These are phyloP conservation scores for Macrosteles quadrilineatus DNA, from an alignment of 1,140 invertebrate species.

Conservation along the genomic window DNA sequence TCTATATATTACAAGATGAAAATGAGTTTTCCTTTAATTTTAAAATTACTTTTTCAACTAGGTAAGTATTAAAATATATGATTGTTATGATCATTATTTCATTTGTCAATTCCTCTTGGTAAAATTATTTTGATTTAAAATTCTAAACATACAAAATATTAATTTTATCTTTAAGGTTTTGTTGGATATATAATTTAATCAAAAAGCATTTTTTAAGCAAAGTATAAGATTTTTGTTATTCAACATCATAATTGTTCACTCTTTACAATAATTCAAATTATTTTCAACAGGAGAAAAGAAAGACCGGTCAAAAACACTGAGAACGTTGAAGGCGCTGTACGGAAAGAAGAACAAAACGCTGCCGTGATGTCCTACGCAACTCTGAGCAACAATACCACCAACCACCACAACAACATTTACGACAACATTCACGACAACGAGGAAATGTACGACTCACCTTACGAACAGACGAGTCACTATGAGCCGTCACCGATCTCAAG, in stretches of 20 bases:
- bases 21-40: too few species aligned
- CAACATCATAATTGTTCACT: slow-evolving; percentile 34
- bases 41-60: too few species aligned
- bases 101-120: too few species aligned
- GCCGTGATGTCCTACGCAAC: slow-evolving; percentile 85
- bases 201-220: background rate
- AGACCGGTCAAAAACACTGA: slow-evolving; percentile 85
- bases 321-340: slow-evolving; percentile 79
- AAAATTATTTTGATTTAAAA: too few species aligned
- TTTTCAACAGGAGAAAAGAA: slow-evolving; percentile 65
- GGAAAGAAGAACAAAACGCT: slow-evolving; percentile 81
- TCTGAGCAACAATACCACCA: slow-evolving; percentile 67
- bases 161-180: too few species aligned
- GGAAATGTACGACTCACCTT: slow-evolving; percentile 70
- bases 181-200: slow-evolving; percentile 3
- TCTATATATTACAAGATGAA: too few species aligned
- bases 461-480: slow-evolving; percentile 66
- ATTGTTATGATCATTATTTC: too few species aligned
- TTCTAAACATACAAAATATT: too few species aligned
- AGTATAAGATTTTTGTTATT: background rate
- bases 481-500: slow-evolving; percentile 63
- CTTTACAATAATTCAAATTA: too few species aligned
- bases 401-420: slow-evolving; percentile 62
- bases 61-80: too few species aligned
- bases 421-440: slow-evolving; percentile 70